Evolutionary conservation across 2,113 vertebrate species (phyloP), one percentile per base, ranked within the genome.

Genomic region (Thunnus thynnus): DNA sequence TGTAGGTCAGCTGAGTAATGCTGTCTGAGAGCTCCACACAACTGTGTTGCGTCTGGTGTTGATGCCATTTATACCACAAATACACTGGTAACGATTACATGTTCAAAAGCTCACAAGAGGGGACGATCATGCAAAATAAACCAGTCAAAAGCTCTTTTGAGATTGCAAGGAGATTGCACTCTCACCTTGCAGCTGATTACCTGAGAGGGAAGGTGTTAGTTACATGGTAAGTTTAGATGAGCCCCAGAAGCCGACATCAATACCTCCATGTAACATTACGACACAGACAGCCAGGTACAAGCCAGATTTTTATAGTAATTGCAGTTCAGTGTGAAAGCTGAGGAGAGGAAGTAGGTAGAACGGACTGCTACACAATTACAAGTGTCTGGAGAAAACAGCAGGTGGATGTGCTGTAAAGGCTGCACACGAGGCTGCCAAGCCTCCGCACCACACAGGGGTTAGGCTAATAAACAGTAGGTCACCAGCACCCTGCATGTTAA

Each of bases 401-500:
- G 88, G 82, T 87, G 73, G 75, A 77, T 72, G 64, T 67, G 64
- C 20, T 82, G 68, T 82, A 80, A 91, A 89, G 80, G 69, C 61
- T 64, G 62, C 79, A 80, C 56, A 81, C 58, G 80, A 91, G 58
- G 57, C 72, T 79, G 71, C 83, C 86, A 77, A 86, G 83, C 64
- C 78, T 69, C 54, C 47, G 56, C 81, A 72, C 66, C 86, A 84
- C 75, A 60, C 61, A 86, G 86, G 84, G 89, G 86, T 92, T 80
- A 89, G 76, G 77, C 89, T 83, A 90, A 92, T 92, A 94, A 93
- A 91, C 78, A 84, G 47, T 54, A 36, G 70, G 91, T 93, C 92
- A 91, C 76, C 80, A 54, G 86, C 72, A 85, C 60, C 87, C 76
- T 77, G 72, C 71, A 80, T 89, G 89, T 88, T 92, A 87, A 93